Percentiles rank a stretch among this genome's conserved stretches.
phyloP scores from a whole-genome alignment of 2,888 invertebrate genomes.

The Cosmorhoe ocellata region DNA sequence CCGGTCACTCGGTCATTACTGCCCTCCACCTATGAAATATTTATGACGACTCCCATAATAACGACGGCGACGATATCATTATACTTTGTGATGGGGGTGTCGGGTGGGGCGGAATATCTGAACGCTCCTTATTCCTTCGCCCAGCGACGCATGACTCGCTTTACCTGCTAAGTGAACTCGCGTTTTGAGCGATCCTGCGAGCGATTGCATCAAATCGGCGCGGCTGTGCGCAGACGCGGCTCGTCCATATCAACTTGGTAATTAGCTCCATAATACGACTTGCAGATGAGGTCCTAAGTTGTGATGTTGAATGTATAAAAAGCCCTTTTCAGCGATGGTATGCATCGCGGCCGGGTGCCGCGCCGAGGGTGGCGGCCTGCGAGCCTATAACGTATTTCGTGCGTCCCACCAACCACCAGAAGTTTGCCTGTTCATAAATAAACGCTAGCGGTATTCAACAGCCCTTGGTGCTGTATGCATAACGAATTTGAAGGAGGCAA shows the following conservation, averaged over 20 bases:
- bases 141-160: slow-evolving; percentile 33
- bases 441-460: slow-evolving; percentile 84
- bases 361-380: slow-evolving; percentile 55
- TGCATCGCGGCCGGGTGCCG: slow-evolving; percentile 56
- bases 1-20: slow-evolving; percentile 80
- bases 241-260: slow-evolving; percentile 95
- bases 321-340: slow-evolving; percentile 84
- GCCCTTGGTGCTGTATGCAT: slow-evolving; percentile 84
- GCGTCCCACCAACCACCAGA: slow-evolving; percentile 80
- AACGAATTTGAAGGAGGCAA: slow-evolving; percentile 84
- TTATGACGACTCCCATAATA: slow-evolving; percentile 82
- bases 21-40: slow-evolving; percentile 81
- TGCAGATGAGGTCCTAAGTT: slow-evolving; percentile 90
- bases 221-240: slow-evolving; percentile 78
- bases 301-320: slow-evolving; percentile 86
- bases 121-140: slow-evolving; percentile 79
- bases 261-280: slow-evolving; percentile 95
- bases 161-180: slow-evolving; percentile 59
- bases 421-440: slow-evolving; percentile 84
- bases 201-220: slow-evolving; percentile 40
- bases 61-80: slow-evolving; percentile 81
- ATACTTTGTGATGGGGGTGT: slow-evolving; percentile 84
- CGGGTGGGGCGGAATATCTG: slow-evolving; percentile 81
- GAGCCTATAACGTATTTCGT: slow-evolving; percentile 76
- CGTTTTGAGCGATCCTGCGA: slow-evolving; percentile 33